Conservation (phyloP, 2,797 vertebrate genomes). For the Adelosebastes latens region DNA sequence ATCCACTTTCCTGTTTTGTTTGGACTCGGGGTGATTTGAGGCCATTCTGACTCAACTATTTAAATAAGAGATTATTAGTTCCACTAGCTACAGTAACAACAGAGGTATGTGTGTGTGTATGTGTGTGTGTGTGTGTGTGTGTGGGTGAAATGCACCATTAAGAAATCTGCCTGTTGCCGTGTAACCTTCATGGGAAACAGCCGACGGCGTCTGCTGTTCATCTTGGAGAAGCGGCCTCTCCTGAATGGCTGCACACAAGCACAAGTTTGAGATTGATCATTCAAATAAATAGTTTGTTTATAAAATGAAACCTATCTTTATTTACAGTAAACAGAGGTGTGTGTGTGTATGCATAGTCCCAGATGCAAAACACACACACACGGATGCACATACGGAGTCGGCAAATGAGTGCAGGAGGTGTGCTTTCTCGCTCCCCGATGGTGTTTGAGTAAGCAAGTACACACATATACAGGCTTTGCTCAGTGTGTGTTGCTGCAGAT, state of each 20-base stretch:
- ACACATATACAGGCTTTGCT: constrained; percentile 54
- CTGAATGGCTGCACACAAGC: constrained; percentile 36
- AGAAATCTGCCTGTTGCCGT: constrained; percentile 17
- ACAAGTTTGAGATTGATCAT: constrained; percentile 47
- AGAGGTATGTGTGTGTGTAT: constrained; percentile 13
- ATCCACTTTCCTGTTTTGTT: constrained; percentile 43
- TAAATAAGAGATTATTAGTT: constrained; percentile 43
- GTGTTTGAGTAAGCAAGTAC: constrained; percentile 66
- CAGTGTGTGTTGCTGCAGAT: constrained; percentile 62
- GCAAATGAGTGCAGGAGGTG: constrained; percentile 64
- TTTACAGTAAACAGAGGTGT: constrained; percentile 68
- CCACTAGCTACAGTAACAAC: constrained; percentile 21
- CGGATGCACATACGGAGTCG: constrained; percentile 49
- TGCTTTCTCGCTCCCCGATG: constrained; percentile 74
- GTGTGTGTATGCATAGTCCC: constrained; percentile 40
- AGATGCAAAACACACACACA: constrained; percentile 55
- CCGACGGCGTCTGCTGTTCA: background rate
- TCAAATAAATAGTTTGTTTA: constrained; percentile 61
- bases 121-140: constrained; percentile 13
- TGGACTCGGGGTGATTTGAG: constrained; percentile 36
- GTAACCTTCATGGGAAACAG: constrained; percentile 2
- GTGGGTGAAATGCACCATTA: constrained; percentile 14
- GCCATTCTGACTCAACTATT: constrained; percentile 49
- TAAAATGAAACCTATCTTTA: constrained; percentile 67
- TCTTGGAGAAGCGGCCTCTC: background rate